Evolutionary conservation across 2,113 vertebrate genomes (phyloP).

Genomic region (Verasper variegatus): DNA sequence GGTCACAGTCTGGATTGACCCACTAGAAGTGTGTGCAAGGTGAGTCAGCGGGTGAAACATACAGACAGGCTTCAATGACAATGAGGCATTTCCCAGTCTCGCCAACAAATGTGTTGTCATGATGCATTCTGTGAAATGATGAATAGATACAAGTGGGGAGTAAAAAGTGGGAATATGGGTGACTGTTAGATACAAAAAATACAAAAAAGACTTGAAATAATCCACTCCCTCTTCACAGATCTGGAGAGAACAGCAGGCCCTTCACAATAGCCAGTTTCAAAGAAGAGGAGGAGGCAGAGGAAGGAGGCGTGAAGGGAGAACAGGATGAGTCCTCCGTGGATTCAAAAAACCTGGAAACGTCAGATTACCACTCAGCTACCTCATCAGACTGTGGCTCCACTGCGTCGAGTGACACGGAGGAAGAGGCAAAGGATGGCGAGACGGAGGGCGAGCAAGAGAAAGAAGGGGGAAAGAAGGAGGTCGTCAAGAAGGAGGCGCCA

Average conservation of each 20-base stretch:
- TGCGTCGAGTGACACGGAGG: slow-evolving; percentile 80
- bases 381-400: slow-evolving; percentile 83
- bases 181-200: neutral
- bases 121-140: neutral
- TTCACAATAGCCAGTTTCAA: slow-evolving; percentile 79
- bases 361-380: slow-evolving; percentile 84
- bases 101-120: neutral
- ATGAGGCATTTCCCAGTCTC: slow-evolving; percentile 11
- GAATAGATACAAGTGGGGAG: slow-evolving; percentile 2
- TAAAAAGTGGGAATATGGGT: neutral
- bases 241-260: slow-evolving; percentile 77
- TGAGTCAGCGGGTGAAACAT: slow-evolving; percentile 70
- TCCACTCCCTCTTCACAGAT: slow-evolving; percentile 55
- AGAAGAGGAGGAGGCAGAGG: slow-evolving; percentile 40
- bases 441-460: slow-evolving; percentile 29
- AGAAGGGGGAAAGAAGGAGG: slow-evolving; percentile 18
- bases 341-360: slow-evolving; percentile 71
- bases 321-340: slow-evolving; percentile 24
- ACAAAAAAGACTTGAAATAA: slow-evolving; percentile 14
- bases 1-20: slow-evolving; percentile 86
- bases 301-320: slow-evolving; percentile 14
- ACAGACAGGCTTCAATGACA: slow-evolving; percentile 4
- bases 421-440: slow-evolving; percentile 72
- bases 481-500: slow-evolving; percentile 2
- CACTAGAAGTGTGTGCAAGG: slow-evolving; percentile 83